Evolutionary conservation across 1,140 invertebrate genomes (phyloP).

Genomic region (Ostrea edulis): DNA sequence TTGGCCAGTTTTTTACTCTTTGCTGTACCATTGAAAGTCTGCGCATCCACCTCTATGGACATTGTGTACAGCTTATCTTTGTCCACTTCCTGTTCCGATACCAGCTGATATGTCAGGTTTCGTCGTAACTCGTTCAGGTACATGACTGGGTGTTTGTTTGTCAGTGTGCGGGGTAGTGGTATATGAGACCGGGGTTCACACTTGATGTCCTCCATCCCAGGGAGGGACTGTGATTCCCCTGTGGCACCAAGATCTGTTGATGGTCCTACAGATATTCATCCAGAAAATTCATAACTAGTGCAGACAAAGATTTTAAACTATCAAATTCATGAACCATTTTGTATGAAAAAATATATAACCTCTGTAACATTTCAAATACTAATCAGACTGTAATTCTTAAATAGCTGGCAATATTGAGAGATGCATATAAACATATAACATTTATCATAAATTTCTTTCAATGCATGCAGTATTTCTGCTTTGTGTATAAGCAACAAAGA

Average conservation of each 20-base stretch:
- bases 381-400: no score
- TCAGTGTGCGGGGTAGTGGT: constrained; percentile 1
- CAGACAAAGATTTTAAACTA: not conserved
- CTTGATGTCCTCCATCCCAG: not conserved
- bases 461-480: not conserved
- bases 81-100: constrained; percentile 85
- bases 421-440: no score
- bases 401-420: no score
- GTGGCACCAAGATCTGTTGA: not conserved
- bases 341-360: no score
- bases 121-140: constrained; percentile 89
- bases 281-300: not conserved
- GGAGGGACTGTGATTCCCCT: not conserved
- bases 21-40: constrained; percentile 89
- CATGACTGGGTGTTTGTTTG: constrained; percentile 90
- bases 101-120: constrained; percentile 87
- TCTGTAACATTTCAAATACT: no score
- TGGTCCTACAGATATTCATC: not conserved
- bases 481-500: constrained; percentile 26
- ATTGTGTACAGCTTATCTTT: constrained; percentile 88
- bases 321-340: no score
- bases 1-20: constrained; percentile 93
- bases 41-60: constrained; percentile 87
- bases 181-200: not conserved
- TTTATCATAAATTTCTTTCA: no score